These are phyloP conservation scores for Falco naumanni DNA, from an alignment of 2,797 vertebrate genomes.

Conservation along the genomic window DNA sequence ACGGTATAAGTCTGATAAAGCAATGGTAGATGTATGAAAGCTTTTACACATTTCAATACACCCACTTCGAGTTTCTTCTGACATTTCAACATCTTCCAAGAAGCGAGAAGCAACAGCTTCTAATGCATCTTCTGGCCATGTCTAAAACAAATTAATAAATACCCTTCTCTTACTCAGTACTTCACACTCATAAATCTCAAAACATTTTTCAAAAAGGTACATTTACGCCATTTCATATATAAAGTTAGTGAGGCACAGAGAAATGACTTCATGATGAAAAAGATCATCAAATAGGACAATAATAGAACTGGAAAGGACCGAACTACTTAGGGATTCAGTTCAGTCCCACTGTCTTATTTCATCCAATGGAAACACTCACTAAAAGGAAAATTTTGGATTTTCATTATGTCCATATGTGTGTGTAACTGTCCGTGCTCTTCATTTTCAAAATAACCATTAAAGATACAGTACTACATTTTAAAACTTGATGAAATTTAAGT, in stretches of 20 bases:
- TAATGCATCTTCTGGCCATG: slow-evolving; percentile 91
- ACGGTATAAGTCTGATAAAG: slow-evolving; percentile 81
- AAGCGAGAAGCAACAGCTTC: slow-evolving; percentile 91
- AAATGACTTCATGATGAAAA: neutral
- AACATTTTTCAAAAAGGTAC: neutral
- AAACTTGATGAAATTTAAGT: neutral
- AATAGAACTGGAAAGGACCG: neutral
- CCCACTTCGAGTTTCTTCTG: slow-evolving; percentile 78
- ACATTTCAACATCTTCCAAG: slow-evolving; percentile 89
- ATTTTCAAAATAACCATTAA: neutral
- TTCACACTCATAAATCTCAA: neutral
- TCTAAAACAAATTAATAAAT: slow-evolving; percentile 69
- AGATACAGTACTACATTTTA: neutral
- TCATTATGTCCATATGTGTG: neutral
- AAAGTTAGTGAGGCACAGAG: neutral
- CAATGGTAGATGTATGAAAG: slow-evolving; percentile 89
- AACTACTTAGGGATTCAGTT: neutral
- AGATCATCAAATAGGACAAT: neutral
- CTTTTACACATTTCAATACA: slow-evolving; percentile 92
- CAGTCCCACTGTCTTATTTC: neutral
- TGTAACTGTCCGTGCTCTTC: neutral
- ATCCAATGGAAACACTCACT: neutral
- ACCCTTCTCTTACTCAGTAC: neutral
- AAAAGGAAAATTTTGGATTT: neutral
- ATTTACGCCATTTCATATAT: neutral